These are phyloP conservation scores for Gymnoscopelus microlampas DNA, from an alignment of 2,797 vertebrate genomes.

Conservation along the genomic window DNA sequence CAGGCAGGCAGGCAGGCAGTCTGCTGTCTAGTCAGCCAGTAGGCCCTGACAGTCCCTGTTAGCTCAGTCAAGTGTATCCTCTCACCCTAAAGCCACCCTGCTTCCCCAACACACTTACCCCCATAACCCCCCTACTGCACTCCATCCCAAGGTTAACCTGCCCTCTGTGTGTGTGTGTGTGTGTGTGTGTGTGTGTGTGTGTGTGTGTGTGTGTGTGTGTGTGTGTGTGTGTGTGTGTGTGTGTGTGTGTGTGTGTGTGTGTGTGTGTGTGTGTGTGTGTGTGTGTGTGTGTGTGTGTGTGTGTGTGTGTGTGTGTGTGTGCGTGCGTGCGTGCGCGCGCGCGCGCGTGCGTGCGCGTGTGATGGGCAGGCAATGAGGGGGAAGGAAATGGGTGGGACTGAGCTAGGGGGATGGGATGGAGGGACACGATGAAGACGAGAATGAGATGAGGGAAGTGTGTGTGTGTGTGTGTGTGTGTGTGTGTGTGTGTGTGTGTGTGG, in stretches of 20 bases:
- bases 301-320: conserved; percentile 34
- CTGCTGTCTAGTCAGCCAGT: neutral
- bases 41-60: conserved; percentile 62
- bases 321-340: neutral
- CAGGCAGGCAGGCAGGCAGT: conserved; percentile 11
- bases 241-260: conserved; percentile 28
- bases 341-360: neutral
- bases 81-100: conserved; percentile 73
- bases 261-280: conserved; percentile 34
- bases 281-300: conserved; percentile 24
- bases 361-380: no score
- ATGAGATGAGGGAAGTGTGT: conserved; percentile 36
- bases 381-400: conserved; percentile 14
- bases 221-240: conserved; percentile 29
- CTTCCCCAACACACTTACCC: conserved; percentile 57
- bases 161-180: conserved; percentile 45
- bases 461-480: conserved; percentile 26
- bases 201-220: conserved; percentile 33
- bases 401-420: conserved; percentile 52
- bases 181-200: conserved; percentile 20
- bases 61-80: conserved; percentile 74
- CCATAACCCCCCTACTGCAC: conserved; percentile 43
- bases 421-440: conserved; percentile 58
- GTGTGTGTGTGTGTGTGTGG: conserved; percentile 35
- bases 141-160: conserved; percentile 75